Evolutionary conservation across 1,140 invertebrate species (phyloP).

Genomic region (Ceratoteleas bidentatus): DNA sequence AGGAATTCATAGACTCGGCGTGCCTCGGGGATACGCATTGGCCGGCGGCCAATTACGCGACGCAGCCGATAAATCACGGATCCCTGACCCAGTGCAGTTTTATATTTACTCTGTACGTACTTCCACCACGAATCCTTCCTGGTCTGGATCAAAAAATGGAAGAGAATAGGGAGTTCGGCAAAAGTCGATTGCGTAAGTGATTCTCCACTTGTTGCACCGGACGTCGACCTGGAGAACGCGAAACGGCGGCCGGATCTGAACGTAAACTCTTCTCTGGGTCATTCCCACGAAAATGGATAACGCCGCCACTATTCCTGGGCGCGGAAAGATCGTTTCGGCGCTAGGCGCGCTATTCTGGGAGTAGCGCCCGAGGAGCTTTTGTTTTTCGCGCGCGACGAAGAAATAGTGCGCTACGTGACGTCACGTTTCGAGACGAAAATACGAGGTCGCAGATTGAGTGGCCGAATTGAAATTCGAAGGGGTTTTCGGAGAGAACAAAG

Average conservation of each 20-base stretch:
- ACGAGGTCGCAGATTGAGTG: too few species aligned
- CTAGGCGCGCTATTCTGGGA: slow-evolving; percentile 22
- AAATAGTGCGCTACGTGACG: too few species aligned
- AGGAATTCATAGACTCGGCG: slow-evolving; percentile 60
- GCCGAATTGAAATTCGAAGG: too few species aligned
- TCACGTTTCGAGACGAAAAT: too few species aligned
- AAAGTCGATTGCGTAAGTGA: too few species aligned
- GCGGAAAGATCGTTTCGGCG: slow-evolving; percentile 37
- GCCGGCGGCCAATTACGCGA: slow-evolving; percentile 76
- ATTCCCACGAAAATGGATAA: slow-evolving; percentile 56
- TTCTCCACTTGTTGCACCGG: slow-evolving; percentile 81
- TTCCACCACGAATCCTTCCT: too few species aligned
- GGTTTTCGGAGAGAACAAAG: too few species aligned
- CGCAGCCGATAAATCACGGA: slow-evolving; percentile 79
- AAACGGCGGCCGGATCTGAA: slow-evolving; percentile 49
- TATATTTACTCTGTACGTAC: too few species aligned
- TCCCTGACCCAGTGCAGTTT: slow-evolving; percentile 81
- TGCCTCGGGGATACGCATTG: slow-evolving; percentile 73
- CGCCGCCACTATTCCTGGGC: slow-evolving; percentile 41
- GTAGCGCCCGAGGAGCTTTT: neutral
- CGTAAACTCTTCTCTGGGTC: slow-evolving; percentile 52
- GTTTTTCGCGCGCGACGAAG: too few species aligned
- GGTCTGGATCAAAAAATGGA: too few species aligned
- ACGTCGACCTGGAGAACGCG: slow-evolving; percentile 78
- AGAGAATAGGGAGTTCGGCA: too few species aligned